Conservation (phyloP, 2,113 vertebrate genomes). For the Leucopternis melanops region DNA sequence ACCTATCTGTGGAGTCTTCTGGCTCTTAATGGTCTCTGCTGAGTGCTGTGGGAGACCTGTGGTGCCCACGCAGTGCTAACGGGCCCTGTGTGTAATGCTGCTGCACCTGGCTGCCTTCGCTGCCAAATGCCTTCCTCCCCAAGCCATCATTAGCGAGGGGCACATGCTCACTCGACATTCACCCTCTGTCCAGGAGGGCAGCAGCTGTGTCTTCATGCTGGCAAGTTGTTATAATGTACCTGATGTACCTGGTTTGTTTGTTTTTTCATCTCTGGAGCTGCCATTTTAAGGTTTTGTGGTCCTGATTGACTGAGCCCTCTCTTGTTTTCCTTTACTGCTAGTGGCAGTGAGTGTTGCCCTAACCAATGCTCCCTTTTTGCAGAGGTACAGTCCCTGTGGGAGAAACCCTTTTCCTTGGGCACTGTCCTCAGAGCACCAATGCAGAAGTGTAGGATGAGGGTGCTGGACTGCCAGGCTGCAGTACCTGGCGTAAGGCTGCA, state of each 20-base stretch:
- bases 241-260: neutral
- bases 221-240: neutral
- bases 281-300: neutral
- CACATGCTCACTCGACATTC: neutral
- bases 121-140: neutral
- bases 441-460: neutral
- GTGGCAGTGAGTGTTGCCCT: neutral
- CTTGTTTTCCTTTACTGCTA: neutral
- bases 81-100: neutral
- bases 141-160: neutral
- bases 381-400: neutral
- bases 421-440: neutral
- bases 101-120: neutral
- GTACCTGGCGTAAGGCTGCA: neutral
- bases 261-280: neutral
- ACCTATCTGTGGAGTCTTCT: neutral
- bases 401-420: neutral
- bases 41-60: neutral
- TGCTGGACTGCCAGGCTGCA: neutral
- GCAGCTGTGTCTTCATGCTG: neutral
- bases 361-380: neutral
- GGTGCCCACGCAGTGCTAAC: neutral
- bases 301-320: fast-evolving
- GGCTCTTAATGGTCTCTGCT: neutral
- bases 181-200: neutral